Evolutionary conservation across 2,113 vertebrate genomes (phyloP).

Genomic region (Heterochromis multidens): DNA sequence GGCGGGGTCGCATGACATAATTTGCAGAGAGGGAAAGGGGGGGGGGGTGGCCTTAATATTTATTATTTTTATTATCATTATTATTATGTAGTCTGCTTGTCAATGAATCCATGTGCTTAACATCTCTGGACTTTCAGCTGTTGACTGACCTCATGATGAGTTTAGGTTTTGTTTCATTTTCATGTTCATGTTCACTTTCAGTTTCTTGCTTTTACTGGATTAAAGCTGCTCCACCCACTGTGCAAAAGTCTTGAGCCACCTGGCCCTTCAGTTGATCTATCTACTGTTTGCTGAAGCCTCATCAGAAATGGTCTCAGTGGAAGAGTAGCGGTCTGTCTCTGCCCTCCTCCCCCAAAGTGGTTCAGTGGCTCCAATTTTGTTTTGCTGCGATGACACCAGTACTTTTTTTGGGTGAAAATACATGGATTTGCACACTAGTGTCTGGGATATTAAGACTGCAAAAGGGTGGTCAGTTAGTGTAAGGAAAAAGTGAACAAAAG

Average conservation of each 20-base stretch:
- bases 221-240: background rate
- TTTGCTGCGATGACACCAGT: background rate
- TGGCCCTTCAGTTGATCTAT: background rate
- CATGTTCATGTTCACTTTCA: background rate
- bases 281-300: background rate
- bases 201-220: background rate
- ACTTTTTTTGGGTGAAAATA: background rate
- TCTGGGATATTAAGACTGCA: background rate
- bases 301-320: background rate
- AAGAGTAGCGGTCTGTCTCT: background rate
- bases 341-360: too few species aligned
- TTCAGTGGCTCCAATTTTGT: too few species aligned
- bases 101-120: background rate
- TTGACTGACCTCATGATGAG: background rate
- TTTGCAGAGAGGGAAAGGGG: background rate
- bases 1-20: background rate
- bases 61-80: background rate
- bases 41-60: too few species aligned
- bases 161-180: background rate
- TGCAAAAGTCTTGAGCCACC: background rate
- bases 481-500: background rate
- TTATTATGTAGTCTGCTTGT: background rate
- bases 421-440: background rate
- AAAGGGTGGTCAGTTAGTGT: accelerated
- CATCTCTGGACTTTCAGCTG: background rate